Conservation (phyloP, 92 coral and sea anemone genomes). For the Diadumene lineata region DNA sequence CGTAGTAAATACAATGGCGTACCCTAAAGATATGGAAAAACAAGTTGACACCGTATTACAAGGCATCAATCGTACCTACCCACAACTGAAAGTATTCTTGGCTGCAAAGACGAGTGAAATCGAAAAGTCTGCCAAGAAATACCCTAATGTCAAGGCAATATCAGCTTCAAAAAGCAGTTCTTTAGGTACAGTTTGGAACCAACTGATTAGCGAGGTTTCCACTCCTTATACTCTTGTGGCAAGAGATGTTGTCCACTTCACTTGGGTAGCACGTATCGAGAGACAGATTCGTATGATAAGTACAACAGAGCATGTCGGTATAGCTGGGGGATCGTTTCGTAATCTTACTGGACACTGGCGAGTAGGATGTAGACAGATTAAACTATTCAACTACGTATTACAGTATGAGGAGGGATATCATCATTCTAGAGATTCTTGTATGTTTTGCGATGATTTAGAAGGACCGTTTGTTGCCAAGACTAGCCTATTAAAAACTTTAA, state of each 20-base stretch:
- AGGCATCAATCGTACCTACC: constrained; percentile 35
- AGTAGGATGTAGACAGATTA: constrained; percentile 37
- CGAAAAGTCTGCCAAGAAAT: constrained; percentile 3
- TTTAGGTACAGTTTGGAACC: constrained; percentile 38
- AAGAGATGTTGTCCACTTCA: constrained; percentile 35
- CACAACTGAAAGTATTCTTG: constrained; percentile 23
- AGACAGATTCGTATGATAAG: constrained; percentile 39
- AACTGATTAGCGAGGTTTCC: constrained; percentile 8
- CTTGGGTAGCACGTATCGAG: constrained; percentile 32
- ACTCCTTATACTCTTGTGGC: constrained; percentile 45
- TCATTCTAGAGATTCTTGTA: constrained; percentile 35
- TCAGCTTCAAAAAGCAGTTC: neutral
- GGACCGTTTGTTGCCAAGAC: constrained; percentile 40
- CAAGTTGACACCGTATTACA: constrained; percentile 23
- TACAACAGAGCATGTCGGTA: constrained; percentile 24
- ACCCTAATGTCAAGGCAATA: neutral
- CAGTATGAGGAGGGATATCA: constrained; percentile 43
- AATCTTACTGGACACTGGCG: constrained; percentile 48
- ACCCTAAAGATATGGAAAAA: constrained; percentile 24
- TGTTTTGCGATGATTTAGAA: constrained; percentile 29
- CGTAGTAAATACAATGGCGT: constrained; percentile 24
- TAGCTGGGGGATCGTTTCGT: constrained; percentile 48
- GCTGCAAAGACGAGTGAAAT: constrained; percentile 22
- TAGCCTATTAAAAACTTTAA: neutral
- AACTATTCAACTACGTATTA: constrained; percentile 34